Percentiles rank a stretch among this genome's conserved stretches.
These are phyloP conservation scores for Frankliniella fusca DNA, from an alignment of 2,888 invertebrate genomes.

Conservation along the genomic window DNA sequence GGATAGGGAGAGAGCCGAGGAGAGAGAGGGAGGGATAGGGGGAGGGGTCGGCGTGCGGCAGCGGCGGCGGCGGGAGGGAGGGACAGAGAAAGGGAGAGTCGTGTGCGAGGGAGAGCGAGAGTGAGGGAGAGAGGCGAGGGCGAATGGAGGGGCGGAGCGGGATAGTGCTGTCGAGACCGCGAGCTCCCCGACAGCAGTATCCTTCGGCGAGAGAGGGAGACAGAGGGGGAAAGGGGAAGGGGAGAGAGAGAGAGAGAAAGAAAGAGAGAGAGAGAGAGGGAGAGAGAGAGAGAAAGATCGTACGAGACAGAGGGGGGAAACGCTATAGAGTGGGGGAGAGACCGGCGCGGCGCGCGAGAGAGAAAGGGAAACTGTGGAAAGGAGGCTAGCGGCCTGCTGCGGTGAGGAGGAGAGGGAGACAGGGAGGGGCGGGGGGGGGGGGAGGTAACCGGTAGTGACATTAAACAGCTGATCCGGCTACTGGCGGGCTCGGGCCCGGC, in stretches of 20 bases:
- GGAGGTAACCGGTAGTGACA: constrained; percentile 11
- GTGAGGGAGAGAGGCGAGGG: not conserved
- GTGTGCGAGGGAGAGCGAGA: not conserved
- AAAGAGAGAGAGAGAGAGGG: not conserved
- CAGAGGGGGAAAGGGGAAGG: too few species aligned
- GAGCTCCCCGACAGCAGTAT: not conserved
- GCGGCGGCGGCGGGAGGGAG: not conserved
- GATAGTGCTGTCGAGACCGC: not conserved
- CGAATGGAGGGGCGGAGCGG: not conserved
- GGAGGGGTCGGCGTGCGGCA: not conserved
- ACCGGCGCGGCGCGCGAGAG: constrained; percentile 6
- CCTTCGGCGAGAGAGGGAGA: not conserved
- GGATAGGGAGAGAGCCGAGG: not conserved
- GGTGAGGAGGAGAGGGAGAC: not conserved
- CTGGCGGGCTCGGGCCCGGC: not conserved
- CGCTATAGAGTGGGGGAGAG: not conserved
- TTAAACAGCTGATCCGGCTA: constrained; percentile 26
- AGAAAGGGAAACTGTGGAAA: constrained; percentile 26
- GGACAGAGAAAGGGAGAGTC: not conserved
- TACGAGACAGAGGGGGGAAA: not conserved
- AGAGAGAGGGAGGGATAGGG: not conserved
- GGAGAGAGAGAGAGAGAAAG: not conserved
- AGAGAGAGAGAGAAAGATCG: not conserved
- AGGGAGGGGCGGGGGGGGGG: not conserved
- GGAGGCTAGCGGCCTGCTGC: constrained; percentile 20